These are phyloP conservation scores for Hafferia zeledoni DNA, from an alignment of 2,797 vertebrate genomes.

Conservation along the genomic window DNA sequence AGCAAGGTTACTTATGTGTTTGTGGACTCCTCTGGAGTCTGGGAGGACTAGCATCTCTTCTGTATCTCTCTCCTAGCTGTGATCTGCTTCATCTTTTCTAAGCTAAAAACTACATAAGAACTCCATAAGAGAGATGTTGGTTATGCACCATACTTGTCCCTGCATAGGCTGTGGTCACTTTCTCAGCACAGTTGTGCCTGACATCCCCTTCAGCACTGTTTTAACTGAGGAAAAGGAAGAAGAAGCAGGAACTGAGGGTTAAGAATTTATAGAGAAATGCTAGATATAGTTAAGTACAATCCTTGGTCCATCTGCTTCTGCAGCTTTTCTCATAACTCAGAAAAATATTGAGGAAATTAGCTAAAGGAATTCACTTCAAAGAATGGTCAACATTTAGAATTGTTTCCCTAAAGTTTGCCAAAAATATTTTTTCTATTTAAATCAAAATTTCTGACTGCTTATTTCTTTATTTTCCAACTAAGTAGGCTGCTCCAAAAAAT, in stretches of 20 bases:
- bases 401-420: slow-evolving; percentile 6
- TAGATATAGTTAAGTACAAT: neutral
- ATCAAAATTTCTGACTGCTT: neutral
- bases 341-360: neutral
- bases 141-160: neutral
- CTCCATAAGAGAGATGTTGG: neutral
- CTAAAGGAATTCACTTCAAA: slow-evolving; percentile 11
- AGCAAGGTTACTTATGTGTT: neutral
- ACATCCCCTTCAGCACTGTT: neutral
- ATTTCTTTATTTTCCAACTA: neutral
- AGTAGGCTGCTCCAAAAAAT: neutral
- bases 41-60: neutral
- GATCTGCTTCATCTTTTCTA: neutral
- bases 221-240: neutral
- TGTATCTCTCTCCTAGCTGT: neutral
- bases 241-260: neutral
- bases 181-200: neutral
- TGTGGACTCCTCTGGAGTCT: neutral
- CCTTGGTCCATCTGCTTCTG: neutral
- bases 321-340: neutral
- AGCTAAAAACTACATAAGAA: neutral
- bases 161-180: neutral
- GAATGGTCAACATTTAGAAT: neutral
- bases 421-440: slow-evolving; percentile 8
- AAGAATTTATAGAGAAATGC: neutral